Base-by-base conservation (phyloP, 2,797 vertebrate species). In the Enteromius trimaculatus region DNA sequence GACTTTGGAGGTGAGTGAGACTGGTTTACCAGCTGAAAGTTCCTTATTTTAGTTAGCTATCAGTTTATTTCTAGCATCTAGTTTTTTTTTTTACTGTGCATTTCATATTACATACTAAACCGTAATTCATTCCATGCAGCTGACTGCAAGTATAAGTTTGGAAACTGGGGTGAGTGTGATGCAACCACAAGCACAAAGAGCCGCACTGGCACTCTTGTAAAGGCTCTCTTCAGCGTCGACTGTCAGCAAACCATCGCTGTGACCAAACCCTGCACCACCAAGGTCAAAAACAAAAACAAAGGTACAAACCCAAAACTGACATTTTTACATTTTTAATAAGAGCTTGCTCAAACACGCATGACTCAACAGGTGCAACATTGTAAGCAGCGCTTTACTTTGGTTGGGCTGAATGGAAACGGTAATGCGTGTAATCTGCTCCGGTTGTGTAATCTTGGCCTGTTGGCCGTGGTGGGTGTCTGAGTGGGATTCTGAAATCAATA, bases 91-190 rank as follows among this genome's bases (percentile, higher is more conserved):
- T 14, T 49, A 49, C 29, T 60, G 66, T 44, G n/a, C 69, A 60
- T 55, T 77, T 65, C 21, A 49, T 4, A 29, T 62, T 0, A 11
- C 60, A 51, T 64, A 4, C 23, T 58, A 23, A 69, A n/a, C 31
- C 44, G 21, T 23, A 14, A 4, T 11, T 8, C 4, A 14, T 71
- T 13, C 34, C 21, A 85, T 75, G 71, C 90, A 98, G 97, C 96
- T 0, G 96, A 97, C 91, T 98, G 97, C 91, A 97, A 96, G 89
- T 98, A 97, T 91, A 96, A 96, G 80, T 97, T 97, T 87, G 94
- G 93, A 53, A 96, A 66, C 83, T 98, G 97, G 97, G 96, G 95
- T 0, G 93, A 95, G 0, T 98, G 97, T 49, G 96, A 97, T 1
- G 65, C 91, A 31, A 90, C 89, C 89, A 94, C 95, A 0, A 92